A percentile compares a stretch with the other conserved stretches of the same genome.
Conservation (phyloP, 2,888 invertebrate genomes). For the Taenaris catops region DNA sequence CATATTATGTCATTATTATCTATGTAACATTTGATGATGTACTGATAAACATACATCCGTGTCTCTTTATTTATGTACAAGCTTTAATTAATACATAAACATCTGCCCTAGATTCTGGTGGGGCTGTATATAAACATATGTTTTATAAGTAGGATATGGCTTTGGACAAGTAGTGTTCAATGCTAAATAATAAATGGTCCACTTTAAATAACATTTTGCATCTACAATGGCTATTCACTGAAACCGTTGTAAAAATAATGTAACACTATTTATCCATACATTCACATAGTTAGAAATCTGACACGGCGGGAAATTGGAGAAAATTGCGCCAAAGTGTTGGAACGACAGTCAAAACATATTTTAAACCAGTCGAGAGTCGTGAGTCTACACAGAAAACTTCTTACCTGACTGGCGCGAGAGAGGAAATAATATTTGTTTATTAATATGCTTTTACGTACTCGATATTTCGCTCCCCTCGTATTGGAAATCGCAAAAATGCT, state of each 20-base stretch:
- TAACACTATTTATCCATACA: neutral
- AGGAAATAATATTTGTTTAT: conserved; percentile 5
- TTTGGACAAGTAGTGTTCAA: too few species aligned
- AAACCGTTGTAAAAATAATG: conserved; percentile 1
- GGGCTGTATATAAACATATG: conserved; percentile 31
- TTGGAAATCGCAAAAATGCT: neutral
- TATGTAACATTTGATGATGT: too few species aligned
- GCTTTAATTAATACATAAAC: too few species aligned
- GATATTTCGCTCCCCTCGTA: neutral
- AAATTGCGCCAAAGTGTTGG: conserved; percentile 42
- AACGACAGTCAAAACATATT: conserved; percentile 20
- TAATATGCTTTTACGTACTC: conserved; percentile 1
- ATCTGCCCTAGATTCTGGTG: conserved; percentile 45
- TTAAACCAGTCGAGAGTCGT: conserved; percentile 14
- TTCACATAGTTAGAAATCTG: conserved; percentile 3
- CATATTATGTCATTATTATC: too few species aligned
- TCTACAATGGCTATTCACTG: too few species aligned
- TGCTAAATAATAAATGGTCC: too few species aligned
- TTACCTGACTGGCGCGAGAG: conserved; percentile 3
- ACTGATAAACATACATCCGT: too few species aligned
- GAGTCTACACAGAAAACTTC: conserved; percentile 13
- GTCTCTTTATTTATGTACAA: too few species aligned
- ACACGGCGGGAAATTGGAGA: conserved; percentile 40
- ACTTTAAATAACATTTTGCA: too few species aligned
- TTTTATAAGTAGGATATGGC: neutral